These are phyloP conservation scores for Sebastes iracundus DNA, from an alignment of 2,797 vertebrate species.

Conservation along the genomic window DNA sequence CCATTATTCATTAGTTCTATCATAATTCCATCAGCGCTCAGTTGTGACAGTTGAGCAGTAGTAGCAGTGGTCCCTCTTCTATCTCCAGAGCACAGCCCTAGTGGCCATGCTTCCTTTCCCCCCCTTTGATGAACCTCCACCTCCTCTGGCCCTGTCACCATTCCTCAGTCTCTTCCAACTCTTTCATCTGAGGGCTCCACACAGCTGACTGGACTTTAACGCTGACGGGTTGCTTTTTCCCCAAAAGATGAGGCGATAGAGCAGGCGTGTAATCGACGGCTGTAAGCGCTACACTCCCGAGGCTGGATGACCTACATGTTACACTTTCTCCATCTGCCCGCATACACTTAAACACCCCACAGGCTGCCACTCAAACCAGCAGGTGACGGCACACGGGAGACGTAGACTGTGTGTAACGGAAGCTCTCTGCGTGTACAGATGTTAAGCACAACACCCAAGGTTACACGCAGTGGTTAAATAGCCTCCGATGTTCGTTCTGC, in stretches of 20 bases:
- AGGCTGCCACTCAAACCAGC: conserved; percentile 73
- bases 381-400: conserved; percentile 50
- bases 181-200: conserved; percentile 22
- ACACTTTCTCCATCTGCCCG: conserved; percentile 66
- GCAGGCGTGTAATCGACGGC: conserved; percentile 42
- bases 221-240: conserved; percentile 31
- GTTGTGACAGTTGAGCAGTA: background rate
- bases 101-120: background rate
- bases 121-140: background rate
- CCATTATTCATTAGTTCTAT: background rate
- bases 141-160: background rate
- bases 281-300: conserved; percentile 55
- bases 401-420: conserved; percentile 17
- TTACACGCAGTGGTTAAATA: conserved; percentile 47
- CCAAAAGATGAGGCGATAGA: conserved; percentile 48
- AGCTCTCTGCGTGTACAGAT: conserved; percentile 39
- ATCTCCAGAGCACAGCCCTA: background rate
- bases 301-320: conserved; percentile 73
- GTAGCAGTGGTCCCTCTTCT: background rate
- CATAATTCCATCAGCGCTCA: background rate
- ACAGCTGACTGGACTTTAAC: conserved; percentile 24
- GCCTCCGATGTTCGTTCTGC: conserved; percentile 21
- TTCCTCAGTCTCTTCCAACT: background rate
- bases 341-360: conserved; percentile 60
- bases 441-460: conserved; percentile 54